Base-by-base conservation (phyloP, 2,113 vertebrate genomes). In the Genyomyrus donnyi region DNA sequence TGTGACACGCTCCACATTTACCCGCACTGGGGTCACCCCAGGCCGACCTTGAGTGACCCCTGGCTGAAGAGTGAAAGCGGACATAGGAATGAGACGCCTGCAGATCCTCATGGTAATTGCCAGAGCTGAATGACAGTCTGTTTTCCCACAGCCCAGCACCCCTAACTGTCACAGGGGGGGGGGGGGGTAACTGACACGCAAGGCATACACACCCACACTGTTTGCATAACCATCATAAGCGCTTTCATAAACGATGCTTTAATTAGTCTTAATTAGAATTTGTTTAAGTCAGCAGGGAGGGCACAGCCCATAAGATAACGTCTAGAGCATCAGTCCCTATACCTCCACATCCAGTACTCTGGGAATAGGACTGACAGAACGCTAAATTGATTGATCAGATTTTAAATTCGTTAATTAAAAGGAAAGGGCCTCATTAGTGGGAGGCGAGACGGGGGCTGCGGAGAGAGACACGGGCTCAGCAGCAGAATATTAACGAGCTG, bases 231-330 rank as follows among this genome's bases (percentile, higher is more conserved):
- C 96, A 97, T 97, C 96, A 97, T 96, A 97, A 96, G 95, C 95
- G 95, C 96, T 95, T 94, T 96, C 96, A 97, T 97, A 97, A 97
- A 97, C 96, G 96, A 96, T 96, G 96, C 97, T 98, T 96, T 97
- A 97, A 97, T 97, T 99, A 99, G 98, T 99, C 98, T 99, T 99
- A 99, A 99, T 99, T 99, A 99, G 98, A 99, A 99, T 99, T 99
- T 99, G 98, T 99, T 99, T 99, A 99, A 99, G 98, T 99, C 98
- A 99, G 98, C 98, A 99, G 98, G 98, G 98, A 99, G 99, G 98
- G 98, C 98, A 99, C 97, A 96, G 97, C 97, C 98, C 97, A 97
- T 99, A 98, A 99, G 99, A 99, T 99, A 98, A 98, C 99, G 98
- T 99, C 99, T 99, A 98, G 99, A 99, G 99, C 99, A 98, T 98